Conservation (phyloP, 1,140 invertebrate genomes). For the Heliconius hermathena region DNA sequence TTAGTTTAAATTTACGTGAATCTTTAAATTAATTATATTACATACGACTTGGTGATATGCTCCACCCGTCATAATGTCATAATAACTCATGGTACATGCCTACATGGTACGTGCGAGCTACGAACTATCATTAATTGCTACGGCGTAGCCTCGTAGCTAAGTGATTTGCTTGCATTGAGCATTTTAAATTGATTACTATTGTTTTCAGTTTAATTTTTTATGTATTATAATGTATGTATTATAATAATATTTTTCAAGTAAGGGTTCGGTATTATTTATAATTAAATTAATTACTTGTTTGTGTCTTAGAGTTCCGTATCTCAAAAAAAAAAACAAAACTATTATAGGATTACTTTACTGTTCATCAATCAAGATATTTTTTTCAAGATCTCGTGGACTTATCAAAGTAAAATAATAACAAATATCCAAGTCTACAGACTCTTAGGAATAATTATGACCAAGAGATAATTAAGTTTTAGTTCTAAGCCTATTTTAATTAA, state of each 20-base stretch:
- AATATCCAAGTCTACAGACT: too few relatives aligned
- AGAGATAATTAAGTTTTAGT: too few relatives aligned
- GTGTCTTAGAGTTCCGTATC: not conserved
- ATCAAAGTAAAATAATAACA: too few relatives aligned
- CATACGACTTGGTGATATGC: constrained; percentile 21
- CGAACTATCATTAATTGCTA: constrained; percentile 34
- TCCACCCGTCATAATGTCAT: constrained; percentile 27
- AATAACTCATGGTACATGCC: constrained; percentile 20
- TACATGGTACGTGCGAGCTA: constrained; percentile 25
- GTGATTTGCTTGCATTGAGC: not conserved
- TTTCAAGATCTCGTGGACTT: too few relatives aligned
- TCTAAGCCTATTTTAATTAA: too few relatives aligned
- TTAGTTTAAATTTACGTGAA: constrained; percentile 7
- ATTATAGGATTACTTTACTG: too few relatives aligned
- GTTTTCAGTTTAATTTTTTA: not conserved
- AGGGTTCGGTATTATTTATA: too few relatives aligned
- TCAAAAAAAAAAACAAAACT: too few relatives aligned
- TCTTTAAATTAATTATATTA: constrained; percentile 15
- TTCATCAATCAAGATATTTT: too few relatives aligned
- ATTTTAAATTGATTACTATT: not conserved
- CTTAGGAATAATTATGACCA: too few relatives aligned
- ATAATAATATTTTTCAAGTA: too few relatives aligned
- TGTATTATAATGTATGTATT: too few relatives aligned
- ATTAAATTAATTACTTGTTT: not conserved
- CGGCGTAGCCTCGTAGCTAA: constrained; percentile 22